Evolutionary conservation across 2,888 invertebrate genomes (phyloP).

Genomic region (Agriopis leucophaearia): DNA sequence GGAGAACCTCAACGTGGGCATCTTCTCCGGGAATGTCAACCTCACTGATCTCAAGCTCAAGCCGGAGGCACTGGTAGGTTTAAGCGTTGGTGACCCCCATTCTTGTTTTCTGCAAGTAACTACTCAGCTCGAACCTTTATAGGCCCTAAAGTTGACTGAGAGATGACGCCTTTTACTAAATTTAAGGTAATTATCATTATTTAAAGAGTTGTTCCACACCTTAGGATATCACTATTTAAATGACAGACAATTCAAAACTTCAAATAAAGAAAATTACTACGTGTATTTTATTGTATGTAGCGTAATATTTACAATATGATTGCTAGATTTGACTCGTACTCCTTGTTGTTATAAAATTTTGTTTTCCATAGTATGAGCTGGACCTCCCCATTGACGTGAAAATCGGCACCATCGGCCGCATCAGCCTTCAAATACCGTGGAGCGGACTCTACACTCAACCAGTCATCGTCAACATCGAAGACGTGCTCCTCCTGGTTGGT

Average conservation of each 20-base stretch:
- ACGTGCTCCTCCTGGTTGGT: conserved; percentile 91
- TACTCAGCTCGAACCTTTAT: too few relatives aligned
- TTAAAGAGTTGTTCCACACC: too few relatives aligned
- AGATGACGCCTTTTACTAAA: too few relatives aligned
- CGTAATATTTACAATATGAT: background rate
- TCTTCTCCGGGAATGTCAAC: conserved; percentile 93
- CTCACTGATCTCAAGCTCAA: conserved; percentile 92
- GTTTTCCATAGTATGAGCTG: conserved; percentile 90
- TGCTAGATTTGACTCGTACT: background rate
- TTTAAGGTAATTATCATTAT: too few relatives aligned
- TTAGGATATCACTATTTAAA: too few relatives aligned
- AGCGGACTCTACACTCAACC: conserved; percentile 91
- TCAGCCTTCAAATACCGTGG: conserved; percentile 93
- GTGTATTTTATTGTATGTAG: too few relatives aligned
- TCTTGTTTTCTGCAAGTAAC: background rate
- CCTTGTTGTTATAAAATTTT: background rate
- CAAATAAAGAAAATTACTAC: too few relatives aligned
- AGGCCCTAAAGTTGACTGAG: too few relatives aligned
- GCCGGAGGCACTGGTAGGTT: conserved; percentile 92
- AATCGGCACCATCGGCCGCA: conserved; percentile 92
- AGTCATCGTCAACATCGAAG: conserved; percentile 91
- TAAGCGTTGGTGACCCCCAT: too few relatives aligned
- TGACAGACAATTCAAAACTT: too few relatives aligned
- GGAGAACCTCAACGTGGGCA: conserved; percentile 93
- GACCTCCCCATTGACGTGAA: conserved; percentile 93